Evolutionary conservation across 2,888 invertebrate species (phyloP).

Genomic region (Anthophora plumipes): DNA sequence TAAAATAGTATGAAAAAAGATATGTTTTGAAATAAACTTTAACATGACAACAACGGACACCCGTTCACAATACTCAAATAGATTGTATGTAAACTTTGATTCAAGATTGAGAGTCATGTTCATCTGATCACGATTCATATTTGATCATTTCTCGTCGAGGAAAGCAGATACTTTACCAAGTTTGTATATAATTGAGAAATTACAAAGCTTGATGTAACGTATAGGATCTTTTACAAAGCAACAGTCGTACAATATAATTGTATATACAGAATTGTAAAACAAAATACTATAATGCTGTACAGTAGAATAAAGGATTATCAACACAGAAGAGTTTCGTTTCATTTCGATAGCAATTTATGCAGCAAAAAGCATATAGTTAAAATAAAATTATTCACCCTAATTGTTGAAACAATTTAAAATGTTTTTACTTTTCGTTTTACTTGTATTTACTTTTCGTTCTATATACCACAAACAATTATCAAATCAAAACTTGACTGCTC

Average conservation of each 20-base stretch:
- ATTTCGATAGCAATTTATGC: not conserved
- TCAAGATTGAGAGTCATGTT: conserved; percentile 1
- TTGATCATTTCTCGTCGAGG: conserved; percentile 45
- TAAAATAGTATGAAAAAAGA: not conserved
- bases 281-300: conserved; percentile 74
- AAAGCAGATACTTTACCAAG: conserved; percentile 58
- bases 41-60: conserved; percentile 18
- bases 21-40: conserved; percentile 2
- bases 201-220: conserved; percentile 67
- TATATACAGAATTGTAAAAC: conserved; percentile 71
- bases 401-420: too few relatives aligned
- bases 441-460: too few relatives aligned
- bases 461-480: too few relatives aligned
- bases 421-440: too few relatives aligned
- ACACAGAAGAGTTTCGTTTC: conserved; percentile 27
- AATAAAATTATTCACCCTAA: too few relatives aligned
- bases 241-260: conserved; percentile 66
- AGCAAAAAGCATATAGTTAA: not conserved
- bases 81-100: conserved; percentile 30
- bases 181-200: conserved; percentile 66
- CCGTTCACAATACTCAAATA: conserved; percentile 42
- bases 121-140: conserved; percentile 24
- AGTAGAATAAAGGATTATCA: conserved; percentile 75
- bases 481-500: too few relatives aligned
- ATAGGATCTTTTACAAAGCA: conserved; percentile 73